A percentile compares a stretch with the other conserved stretches of the same genome.
phyloP scores from a whole-genome alignment of 1,140 invertebrate species.

The Lasioglossum baleicum region DNA sequence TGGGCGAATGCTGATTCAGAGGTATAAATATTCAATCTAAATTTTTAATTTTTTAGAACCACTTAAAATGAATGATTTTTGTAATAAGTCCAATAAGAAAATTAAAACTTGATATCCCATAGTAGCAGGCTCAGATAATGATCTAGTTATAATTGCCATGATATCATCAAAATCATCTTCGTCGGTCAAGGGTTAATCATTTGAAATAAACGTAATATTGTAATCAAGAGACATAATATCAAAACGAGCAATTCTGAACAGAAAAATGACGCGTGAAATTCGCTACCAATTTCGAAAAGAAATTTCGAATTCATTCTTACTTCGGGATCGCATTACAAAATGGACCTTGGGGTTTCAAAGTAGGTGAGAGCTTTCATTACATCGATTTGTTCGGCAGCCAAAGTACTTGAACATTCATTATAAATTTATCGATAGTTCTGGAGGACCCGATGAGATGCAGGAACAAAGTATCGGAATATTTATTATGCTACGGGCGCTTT shows the following conservation, averaged over 20 bases:
- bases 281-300: not conserved
- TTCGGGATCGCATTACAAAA: slow-evolving; percentile 17
- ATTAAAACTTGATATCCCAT: too few relatives aligned
- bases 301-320: slow-evolving; percentile 16
- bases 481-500: slow-evolving; percentile 14
- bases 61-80: too few relatives aligned
- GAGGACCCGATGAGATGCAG: slow-evolving; percentile 16
- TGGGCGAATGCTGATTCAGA: too few relatives aligned
- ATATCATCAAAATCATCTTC: too few relatives aligned
- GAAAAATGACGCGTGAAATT: not conserved
- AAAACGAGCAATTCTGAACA: not conserved
- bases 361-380: slow-evolving; percentile 36
- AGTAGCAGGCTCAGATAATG: too few relatives aligned
- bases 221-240: too few relatives aligned
- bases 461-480: slow-evolving; percentile 28
- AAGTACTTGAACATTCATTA: slow-evolving; percentile 35
- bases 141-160: too few relatives aligned
- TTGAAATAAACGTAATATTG: too few relatives aligned
- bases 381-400: slow-evolving; percentile 11
- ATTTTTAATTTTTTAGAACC: too few relatives aligned
- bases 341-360: slow-evolving; percentile 24
- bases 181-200: too few relatives aligned
- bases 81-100: too few relatives aligned
- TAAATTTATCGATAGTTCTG: slow-evolving; percentile 42
- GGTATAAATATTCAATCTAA: too few relatives aligned